Percentiles rank a stretch among this genome's conserved stretches.
These are phyloP conservation scores for Aphidoletes aphidimyza DNA, from an alignment of 2,888 invertebrate genomes.

Conservation along the genomic window DNA sequence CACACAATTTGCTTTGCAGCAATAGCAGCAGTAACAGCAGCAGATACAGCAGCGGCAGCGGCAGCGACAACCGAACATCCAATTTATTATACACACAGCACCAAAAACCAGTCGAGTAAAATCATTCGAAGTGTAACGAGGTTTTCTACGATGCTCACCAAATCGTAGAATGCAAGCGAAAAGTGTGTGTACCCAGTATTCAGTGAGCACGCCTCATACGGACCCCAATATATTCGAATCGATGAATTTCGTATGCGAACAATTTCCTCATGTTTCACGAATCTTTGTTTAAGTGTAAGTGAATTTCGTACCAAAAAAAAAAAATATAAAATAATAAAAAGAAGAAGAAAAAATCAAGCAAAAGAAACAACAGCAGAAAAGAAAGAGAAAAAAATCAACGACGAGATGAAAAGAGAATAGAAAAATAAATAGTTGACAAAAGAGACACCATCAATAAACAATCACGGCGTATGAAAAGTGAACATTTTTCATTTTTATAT, in stretches of 20 bases:
- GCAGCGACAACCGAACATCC: conserved; percentile 8
- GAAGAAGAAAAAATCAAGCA: no score
- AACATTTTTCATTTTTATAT: no score
- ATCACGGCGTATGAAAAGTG: not conserved
- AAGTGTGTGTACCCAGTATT: conserved; percentile 4
- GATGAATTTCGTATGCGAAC: not conserved
- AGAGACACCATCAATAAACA: not conserved
- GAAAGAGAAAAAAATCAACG: not conserved
- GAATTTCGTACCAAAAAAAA: not conserved
- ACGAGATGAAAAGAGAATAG: not conserved
- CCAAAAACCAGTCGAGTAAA: conserved; percentile 29
- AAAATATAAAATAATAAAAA: not conserved
- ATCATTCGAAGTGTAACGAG: conserved; percentile 43
- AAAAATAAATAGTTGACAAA: not conserved
- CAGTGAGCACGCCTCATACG: not conserved
- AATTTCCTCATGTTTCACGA: not conserved
- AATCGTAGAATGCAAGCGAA: conserved; percentile 40
- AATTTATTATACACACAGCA: conserved; percentile 25
- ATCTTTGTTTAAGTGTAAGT: no score
- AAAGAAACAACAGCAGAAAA: not conserved
- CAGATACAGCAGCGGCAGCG: no score
- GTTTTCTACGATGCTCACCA: conserved; percentile 33
- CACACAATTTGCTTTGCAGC: not conserved
- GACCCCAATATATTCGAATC: not conserved
- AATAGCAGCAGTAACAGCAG: not conserved